Evolutionary conservation across 92 coral and sea anemone species (phyloP), one percentile per base, ranked within the genome.

Genomic region (Micromussa lordhowensis): DNA sequence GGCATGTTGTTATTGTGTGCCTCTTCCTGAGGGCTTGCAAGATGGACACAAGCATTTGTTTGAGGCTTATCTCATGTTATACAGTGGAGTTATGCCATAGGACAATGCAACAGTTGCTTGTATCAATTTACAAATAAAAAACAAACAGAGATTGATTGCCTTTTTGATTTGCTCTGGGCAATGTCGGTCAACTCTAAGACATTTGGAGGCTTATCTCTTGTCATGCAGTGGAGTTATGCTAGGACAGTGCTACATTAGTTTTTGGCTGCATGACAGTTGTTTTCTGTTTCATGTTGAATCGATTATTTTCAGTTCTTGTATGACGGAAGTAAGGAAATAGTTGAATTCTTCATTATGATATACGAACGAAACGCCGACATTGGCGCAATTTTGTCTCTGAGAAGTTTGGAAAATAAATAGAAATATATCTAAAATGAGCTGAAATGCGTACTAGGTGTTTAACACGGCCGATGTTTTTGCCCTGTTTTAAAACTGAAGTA

Each of bases 21-120:
- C 53, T 74, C 91, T 89, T 90, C 90, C 92, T 90, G 86, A 86
- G 82, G 77, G 76, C 93, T 92, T 92, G 95, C 95, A 28, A 92
- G 79, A 92, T 68, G n/a, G 86, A 86, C 32, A 80, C 68, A 34
- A 61, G 93, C 91, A 82, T 92, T 81, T 82, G 93, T 92, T 92
- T 92, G 95, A 92, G 95, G 93, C 95, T 40, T 61, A 28, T 30
- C 76, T 86, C 59, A 77, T 44, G 36, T 9, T 7, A 34, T 17
- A 35, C 12, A 5, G 29, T 31, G 82, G 88, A 76, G 76, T 13
- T 76, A 28, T 76, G 82, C 66, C 57, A 85, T 75, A 76, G 88
- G 82, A 85, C 63, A 34, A 57, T 84, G 88, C 81, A 58, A 84
- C 88, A 84, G 14, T 17, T 24, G 14, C 18, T 16, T 55, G 19